Evolutionary conservation across 1,140 invertebrate species (phyloP), one percentile per base, ranked within the genome.

Genomic region (Lycorma delicatula): DNA sequence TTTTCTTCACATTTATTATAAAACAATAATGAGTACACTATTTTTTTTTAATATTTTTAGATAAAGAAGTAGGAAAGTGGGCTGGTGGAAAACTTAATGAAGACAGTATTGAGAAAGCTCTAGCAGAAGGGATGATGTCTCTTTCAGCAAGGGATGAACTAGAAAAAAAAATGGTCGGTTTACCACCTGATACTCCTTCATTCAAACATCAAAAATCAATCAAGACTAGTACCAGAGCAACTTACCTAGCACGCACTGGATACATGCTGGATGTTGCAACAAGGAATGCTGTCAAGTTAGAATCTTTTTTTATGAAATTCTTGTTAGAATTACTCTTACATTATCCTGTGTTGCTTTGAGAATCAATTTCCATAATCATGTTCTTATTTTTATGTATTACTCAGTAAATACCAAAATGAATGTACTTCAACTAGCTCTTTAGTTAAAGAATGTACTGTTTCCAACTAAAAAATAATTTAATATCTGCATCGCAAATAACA

Each of bases 161-260:
- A 1, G 84, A 87, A 64, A 72, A 47, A 41, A 56, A 50, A 16
- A 54, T 38, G 3, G 48, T 66, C 0, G 65, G 67, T n/a, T 64
- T 82, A 29, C 72, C 74, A 0, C 66, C 71, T 0, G 74, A 81
- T 36, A 81, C 80, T 4, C 83, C 86, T 1, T 80, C 83, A 16
- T 80, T 76, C 31, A 75, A 81, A 28, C 86, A 87, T 53, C 86
- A 86, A 65, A 74, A 78, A 27, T 82, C 84, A 0, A 73, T 85
- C 1, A 79, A 77, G 49, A 85, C 82, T 0, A 75, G 76, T 18
- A 66, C 71, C 0, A 72, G 74, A 25, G 79, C 84, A 0, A 77
- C 78, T 13, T 72, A 76, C 12, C 59, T 86, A 27, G 79, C 85
- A 0, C 71, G 80, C 1, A 70, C 77, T 1, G 86, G 82, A 3